These are phyloP conservation scores for Drosophila quinaria DNA, from an alignment of 2,888 invertebrate species.

Conservation along the genomic window DNA sequence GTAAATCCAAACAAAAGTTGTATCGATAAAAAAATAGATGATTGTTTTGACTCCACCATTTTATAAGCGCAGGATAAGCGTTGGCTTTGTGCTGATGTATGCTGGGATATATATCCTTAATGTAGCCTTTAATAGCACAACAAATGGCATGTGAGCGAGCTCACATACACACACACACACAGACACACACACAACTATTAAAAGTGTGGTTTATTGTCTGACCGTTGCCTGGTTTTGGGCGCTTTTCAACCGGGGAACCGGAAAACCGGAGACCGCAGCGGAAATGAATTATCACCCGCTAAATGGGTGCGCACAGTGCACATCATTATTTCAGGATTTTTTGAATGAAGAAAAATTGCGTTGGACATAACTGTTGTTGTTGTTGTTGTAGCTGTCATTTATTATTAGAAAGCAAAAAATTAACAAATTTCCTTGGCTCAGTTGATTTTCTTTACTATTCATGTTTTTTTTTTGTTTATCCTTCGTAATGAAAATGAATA, in stretches of 20 bases:
- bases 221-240: slow-evolving; percentile 24
- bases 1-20: not conserved
- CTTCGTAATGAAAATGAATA: slow-evolving; percentile 49
- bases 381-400: slow-evolving; percentile 16
- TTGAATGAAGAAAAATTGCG: slow-evolving; percentile 68
- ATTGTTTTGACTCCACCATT: not conserved
- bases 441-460: slow-evolving; percentile 2
- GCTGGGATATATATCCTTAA: not conserved
- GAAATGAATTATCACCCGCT: slow-evolving; percentile 72
- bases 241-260: slow-evolving; percentile 19
- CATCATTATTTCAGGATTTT: slow-evolving; percentile 54
- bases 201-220: not conserved
- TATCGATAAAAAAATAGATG: not conserved
- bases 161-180: slow-evolving; percentile 9
- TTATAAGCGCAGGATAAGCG: not conserved
- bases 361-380: slow-evolving; percentile 24
- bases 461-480: slow-evolving; percentile 1
- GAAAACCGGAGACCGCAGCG: slow-evolving; percentile 32
- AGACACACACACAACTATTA: slow-evolving; percentile 2
- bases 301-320: slow-evolving; percentile 65
- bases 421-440: slow-evolving; percentile 7
- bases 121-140: slow-evolving; percentile 4
- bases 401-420: slow-evolving; percentile 27
- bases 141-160: slow-evolving; percentile 2
- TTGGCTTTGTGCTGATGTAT: slow-evolving; percentile 6